Percentiles rank a stretch among this genome's conserved stretches.
These are phyloP conservation scores for Diorhabda elongata DNA, from an alignment of 1,140 invertebrate genomes.

Conservation along the genomic window DNA sequence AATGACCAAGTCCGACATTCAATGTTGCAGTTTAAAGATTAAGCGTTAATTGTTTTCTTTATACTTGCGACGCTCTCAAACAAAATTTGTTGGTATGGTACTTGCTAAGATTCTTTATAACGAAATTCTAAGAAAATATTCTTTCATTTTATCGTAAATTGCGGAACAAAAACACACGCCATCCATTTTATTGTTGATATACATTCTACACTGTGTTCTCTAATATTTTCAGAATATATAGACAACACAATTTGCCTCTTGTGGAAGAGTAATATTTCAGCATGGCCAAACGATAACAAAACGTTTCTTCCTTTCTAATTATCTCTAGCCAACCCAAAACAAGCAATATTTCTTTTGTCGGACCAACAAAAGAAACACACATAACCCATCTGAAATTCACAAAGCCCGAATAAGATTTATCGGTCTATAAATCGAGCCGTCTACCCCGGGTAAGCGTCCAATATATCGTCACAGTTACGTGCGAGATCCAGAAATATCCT, in stretches of 20 bases:
- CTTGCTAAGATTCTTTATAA: no score
- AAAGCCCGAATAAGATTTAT: conserved; percentile 29
- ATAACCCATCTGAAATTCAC: conserved; percentile 21
- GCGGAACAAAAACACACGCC: no score
- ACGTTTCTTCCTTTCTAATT: conserved; percentile 7
- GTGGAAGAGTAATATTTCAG: not conserved
- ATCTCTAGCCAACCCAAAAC: conserved; percentile 14
- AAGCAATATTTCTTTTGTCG: conserved; percentile 15
- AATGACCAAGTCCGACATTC: no score
- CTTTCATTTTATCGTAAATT: no score
- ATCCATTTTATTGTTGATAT: no score
- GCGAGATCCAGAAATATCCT: conserved; percentile 24
- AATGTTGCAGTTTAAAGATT: no score
- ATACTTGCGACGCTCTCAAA: no score
- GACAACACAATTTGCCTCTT: not conserved
- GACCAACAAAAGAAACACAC: conserved; percentile 23
- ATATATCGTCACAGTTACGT: conserved; percentile 37
- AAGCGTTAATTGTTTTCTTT: no score
- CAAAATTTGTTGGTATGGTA: no score
- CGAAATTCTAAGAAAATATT: no score
- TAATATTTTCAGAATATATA: not conserved
- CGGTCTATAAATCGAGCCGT: conserved; percentile 35
- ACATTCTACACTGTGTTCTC: no score
- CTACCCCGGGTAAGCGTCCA: conserved; percentile 36
- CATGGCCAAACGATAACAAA: conserved; percentile 11